Evolutionary conservation across 1,140 invertebrate species (phyloP).

Genomic region (Macrobrachium nipponense): DNA sequence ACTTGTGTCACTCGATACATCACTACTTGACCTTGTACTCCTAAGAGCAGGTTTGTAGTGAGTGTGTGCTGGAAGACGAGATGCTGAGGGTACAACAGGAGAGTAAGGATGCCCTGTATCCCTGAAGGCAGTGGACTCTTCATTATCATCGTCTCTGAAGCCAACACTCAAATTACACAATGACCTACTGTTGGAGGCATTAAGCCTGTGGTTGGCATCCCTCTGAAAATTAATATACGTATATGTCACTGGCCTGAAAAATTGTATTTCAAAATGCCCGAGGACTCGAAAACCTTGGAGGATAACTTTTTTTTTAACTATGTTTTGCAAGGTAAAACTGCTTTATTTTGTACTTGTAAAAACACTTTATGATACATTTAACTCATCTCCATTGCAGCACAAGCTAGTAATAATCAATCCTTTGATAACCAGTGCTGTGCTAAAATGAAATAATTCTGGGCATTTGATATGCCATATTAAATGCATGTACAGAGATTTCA

Average conservation of each 20-base stretch:
- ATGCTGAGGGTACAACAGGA: not conserved
- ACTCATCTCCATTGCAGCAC: no score
- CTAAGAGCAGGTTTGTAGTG: constrained; percentile 37
- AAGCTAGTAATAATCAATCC: no score
- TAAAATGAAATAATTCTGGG: no score
- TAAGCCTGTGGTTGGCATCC: constrained; percentile 44
- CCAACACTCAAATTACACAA: constrained; percentile 45
- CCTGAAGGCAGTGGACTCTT: constrained; percentile 48
- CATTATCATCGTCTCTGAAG: constrained; percentile 43
- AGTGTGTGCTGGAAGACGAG: not conserved
- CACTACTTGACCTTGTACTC: constrained; percentile 37
- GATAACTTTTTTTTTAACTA: no score
- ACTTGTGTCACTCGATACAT: constrained; percentile 44
- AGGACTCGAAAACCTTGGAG: no score
- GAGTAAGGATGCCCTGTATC: constrained; percentile 16
- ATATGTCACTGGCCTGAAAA: not conserved
- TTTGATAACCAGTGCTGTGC: no score
- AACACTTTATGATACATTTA: no score
- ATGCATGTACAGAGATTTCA: no score
- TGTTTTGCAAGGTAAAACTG: no score
- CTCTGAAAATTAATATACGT: not conserved
- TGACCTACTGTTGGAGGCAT: constrained; percentile 27
- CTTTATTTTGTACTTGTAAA: no score
- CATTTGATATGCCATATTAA: no score
- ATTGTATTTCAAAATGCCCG: not conserved